Evolutionary conservation across 53 echinoderm and acorn worm species (phyloP).

Genomic region (Luidia sarsii): DNA sequence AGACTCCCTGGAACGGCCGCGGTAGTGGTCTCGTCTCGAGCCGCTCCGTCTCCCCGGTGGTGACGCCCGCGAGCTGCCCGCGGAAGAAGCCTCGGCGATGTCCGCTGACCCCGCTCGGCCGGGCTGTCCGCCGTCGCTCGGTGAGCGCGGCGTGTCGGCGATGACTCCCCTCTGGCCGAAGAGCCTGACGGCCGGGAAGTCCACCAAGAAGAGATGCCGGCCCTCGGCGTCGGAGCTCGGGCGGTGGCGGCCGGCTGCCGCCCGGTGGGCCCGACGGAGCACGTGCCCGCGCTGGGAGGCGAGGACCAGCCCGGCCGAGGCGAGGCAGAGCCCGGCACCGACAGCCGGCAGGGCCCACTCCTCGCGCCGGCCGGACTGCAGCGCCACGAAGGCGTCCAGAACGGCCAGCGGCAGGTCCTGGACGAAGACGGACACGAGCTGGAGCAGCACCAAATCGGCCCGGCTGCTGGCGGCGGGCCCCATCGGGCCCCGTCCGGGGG

Average conservation of each 20-base stretch:
- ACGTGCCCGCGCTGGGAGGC: conserved; percentile 11
- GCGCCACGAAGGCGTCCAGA: conserved; percentile 27
- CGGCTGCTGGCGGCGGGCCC: conserved; percentile 19
- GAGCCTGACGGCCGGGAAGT: conserved; percentile 25
- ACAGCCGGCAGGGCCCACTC: not conserved
- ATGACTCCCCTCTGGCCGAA: too few species aligned
- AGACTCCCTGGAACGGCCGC: not conserved
- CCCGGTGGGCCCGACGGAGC: not conserved
- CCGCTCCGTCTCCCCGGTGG: too few species aligned
- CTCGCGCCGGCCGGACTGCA: not conserved
- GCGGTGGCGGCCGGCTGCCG: too few species aligned
- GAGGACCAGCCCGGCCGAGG: conserved; percentile 20
- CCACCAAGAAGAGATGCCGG: not conserved
- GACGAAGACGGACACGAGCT: conserved; percentile 26
- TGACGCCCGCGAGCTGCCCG: too few species aligned
- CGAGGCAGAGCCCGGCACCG: not conserved
- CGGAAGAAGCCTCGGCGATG: too few species aligned
- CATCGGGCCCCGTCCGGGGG: not conserved
- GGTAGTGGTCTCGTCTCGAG: not conserved
- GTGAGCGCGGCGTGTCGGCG: too few species aligned
- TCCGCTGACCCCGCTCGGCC: too few species aligned
- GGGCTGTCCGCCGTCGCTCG: too few species aligned
- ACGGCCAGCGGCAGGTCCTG: conserved; percentile 38
- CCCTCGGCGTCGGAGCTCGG: not conserved
- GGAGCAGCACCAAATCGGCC: conserved; percentile 15